Evolutionary conservation across 2,113 vertebrate species (phyloP).

Genomic region (Meles meles): DNA sequence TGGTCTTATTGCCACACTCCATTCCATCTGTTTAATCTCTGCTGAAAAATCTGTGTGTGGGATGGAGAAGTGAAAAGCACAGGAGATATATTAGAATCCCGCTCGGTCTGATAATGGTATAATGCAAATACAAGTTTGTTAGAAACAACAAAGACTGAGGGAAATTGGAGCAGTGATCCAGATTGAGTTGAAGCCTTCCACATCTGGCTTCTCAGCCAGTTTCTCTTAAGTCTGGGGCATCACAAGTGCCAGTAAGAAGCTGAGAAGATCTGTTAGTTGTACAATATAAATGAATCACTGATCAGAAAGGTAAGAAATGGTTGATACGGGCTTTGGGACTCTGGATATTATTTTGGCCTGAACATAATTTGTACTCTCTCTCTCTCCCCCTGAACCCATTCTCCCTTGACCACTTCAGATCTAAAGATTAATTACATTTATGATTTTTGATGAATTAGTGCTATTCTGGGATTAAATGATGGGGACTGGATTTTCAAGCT

Average conservation of each 20-base stretch:
- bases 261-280: neutral
- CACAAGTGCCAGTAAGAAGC: neutral
- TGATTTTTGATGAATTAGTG: neutral
- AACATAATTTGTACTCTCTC: neutral
- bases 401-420: neutral
- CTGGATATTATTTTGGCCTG: neutral
- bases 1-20: neutral
- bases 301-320: neutral
- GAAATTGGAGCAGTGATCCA: neutral
- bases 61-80: neutral
- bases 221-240: neutral
- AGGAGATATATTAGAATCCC: neutral
- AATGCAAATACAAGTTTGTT: neutral
- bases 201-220: neutral
- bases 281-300: neutral
- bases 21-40: neutral
- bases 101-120: neutral
- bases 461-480: neutral
- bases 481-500: neutral
- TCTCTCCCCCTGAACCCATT: fast-evolving
- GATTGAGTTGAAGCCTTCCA: neutral
- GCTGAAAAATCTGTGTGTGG: neutral
- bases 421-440: neutral
- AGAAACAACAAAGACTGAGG: neutral
- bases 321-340: neutral